These are phyloP conservation scores for Peromyscus californicus DNA, from an alignment of 2,113 vertebrate genomes.

Conservation along the genomic window DNA sequence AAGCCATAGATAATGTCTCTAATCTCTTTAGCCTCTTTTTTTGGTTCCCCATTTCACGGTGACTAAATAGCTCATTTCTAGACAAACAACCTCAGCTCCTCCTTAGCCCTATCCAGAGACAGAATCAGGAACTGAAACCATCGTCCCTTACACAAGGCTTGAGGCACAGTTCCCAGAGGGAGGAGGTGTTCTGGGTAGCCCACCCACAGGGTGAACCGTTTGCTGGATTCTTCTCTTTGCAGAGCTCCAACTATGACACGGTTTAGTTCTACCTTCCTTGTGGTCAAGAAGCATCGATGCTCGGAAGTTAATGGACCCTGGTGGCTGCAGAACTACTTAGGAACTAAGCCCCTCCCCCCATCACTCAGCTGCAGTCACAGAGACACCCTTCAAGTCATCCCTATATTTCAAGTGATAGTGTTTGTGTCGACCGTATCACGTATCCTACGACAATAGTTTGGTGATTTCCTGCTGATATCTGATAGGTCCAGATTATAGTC, in stretches of 20 bases:
- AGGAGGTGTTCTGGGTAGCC: background rate
- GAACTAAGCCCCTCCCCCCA: too few relatives aligned
- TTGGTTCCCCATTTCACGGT: background rate
- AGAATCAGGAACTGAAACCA: background rate
- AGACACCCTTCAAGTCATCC: background rate
- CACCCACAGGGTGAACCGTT: accelerated
- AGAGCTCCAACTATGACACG: background rate
- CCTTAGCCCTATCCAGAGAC: background rate
- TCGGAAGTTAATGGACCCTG: background rate
- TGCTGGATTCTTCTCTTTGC: background rate
- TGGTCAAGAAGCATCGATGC: background rate
- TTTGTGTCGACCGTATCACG: background rate
- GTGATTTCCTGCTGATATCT: background rate
- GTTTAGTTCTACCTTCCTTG: background rate
- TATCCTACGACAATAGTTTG: background rate
- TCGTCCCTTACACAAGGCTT: accelerated
- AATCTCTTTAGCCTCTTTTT: background rate
- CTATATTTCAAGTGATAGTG: slow-evolving; percentile 35
- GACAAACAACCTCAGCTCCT: too few relatives aligned
- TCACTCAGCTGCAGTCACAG: background rate
- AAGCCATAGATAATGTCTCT: background rate
- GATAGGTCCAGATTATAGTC: background rate
- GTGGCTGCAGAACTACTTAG: background rate
- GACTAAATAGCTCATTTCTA: background rate
- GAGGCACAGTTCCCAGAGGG: too few relatives aligned